These are phyloP conservation scores for Neolamprologus hecqui DNA, from an alignment of 2,113 vertebrate genomes.

Conservation along the genomic window DNA sequence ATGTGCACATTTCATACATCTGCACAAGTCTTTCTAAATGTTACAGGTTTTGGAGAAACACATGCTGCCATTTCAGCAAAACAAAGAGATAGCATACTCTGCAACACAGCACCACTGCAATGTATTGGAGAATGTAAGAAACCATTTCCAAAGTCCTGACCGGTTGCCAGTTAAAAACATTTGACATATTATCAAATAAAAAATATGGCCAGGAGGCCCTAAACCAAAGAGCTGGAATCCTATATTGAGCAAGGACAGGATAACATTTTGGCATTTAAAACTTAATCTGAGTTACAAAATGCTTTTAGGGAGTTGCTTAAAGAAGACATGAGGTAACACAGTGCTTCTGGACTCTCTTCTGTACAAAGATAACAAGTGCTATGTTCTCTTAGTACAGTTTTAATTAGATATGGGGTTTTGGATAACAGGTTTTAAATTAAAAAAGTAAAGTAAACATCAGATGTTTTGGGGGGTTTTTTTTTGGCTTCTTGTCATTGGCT, in stretches of 20 bases:
- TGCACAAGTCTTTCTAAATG: not conserved
- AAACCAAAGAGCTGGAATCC: not conserved
- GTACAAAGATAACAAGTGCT: not conserved
- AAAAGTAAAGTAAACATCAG: not conserved
- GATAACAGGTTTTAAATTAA: not conserved
- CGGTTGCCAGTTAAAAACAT: not conserved
- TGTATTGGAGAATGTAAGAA: not conserved
- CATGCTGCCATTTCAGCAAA: not conserved
- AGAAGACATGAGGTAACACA: not conserved
- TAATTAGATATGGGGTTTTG: not conserved
- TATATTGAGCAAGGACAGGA: not conserved
- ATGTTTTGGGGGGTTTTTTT: accelerated
- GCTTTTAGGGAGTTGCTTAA: not conserved
- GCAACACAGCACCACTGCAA: accelerated
- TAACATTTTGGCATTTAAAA: not conserved
- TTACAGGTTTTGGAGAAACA: not conserved
- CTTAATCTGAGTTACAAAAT: not conserved
- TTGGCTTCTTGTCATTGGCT: not conserved
- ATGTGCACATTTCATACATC: not conserved
- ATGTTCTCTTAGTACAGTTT: not conserved
- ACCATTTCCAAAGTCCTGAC: not conserved
- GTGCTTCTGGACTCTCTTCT: not conserved
- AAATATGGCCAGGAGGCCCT: not conserved
- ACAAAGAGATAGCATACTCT: not conserved
- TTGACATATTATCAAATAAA: not conserved